Percentiles rank a stretch among this genome's conserved stretches.
Evolutionary conservation across 2,113 vertebrate species (phyloP).

Genomic region (Chloebia gouldiae): DNA sequence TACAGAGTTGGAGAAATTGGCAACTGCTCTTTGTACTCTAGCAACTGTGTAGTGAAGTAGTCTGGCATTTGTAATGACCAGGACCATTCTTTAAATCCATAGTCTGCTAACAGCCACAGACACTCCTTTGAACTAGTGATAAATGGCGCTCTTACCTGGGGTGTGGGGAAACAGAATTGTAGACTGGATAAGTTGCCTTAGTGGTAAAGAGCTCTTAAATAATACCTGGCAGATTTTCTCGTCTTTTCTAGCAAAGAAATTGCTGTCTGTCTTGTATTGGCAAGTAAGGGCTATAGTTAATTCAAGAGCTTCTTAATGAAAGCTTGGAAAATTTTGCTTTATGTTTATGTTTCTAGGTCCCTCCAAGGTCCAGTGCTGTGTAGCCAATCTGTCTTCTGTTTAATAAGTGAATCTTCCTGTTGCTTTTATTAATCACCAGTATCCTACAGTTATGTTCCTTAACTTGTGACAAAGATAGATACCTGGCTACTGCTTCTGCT

Average conservation of each 20-base stretch:
- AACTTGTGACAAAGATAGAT: conserved; percentile 85
- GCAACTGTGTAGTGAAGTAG: background rate
- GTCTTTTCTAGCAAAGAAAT: background rate
- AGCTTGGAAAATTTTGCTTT: background rate
- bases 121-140: background rate
- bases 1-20: background rate
- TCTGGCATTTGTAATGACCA: background rate
- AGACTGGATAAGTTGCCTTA: background rate
- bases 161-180: background rate
- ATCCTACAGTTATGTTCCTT: conserved; percentile 64
- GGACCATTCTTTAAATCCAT: background rate
- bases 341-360: background rate
- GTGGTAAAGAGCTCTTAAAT: background rate
- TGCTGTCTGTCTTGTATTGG: background rate
- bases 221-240: background rate
- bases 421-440: background rate
- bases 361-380: background rate
- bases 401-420: background rate
- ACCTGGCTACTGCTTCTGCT: conserved; percentile 89
- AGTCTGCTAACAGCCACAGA: background rate
- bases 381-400: background rate
- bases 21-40: background rate
- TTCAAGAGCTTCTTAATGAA: background rate
- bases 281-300: background rate
- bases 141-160: background rate